Base-by-base conservation (phyloP, 2,888 invertebrate genomes). In the Thecocarcelia acutangulata region DNA sequence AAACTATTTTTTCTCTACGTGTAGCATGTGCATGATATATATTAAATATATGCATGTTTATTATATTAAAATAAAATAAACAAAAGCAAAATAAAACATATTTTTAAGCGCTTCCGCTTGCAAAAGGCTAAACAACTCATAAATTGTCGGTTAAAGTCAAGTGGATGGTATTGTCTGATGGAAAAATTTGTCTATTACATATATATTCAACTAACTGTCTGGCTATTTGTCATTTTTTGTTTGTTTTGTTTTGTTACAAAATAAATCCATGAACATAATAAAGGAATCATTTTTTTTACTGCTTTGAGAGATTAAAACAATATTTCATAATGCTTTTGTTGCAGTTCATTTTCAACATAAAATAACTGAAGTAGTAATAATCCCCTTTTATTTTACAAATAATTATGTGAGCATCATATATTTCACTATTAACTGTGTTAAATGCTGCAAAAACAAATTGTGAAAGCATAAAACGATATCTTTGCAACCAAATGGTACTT, bases 101-200 rank as follows among this genome's bases (percentile, higher is more conserved):
- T 75, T 70, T 69, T 75, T 75, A 72, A 66, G 70, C 64, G 54
- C 44, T 70, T 80, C 70, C 80, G 75, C 75, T 70, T 66, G 66
- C 79, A 72, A 79, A 82, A 75, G 75, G 74, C 70, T 72, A 86
- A 58, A 86, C 84, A 86, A 87, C 86, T 87, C 85, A 87, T 87
- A 87, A 70, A 87, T 86, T 85, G 86, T 87, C 86, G 86, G 87
- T 84, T 84, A 84, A 81, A 83, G 48, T 66, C 59, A 75, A 75
- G 50, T 59, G 50, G 13, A 59, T 83, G 28, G 83, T 52, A 61
- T 64, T 70, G 50, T 54, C 46, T 68, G 21, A 24, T 24, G 3
- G 5, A 24, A 33, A 11, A 44, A 24, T 24, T 24, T 24, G 24
- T 24, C 24, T 48, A 21, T 37, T 19, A 24, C 12, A n/a, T n/a